Conservation (phyloP, 2,113 vertebrate species). For the Lichenostomus cassidix region DNA sequence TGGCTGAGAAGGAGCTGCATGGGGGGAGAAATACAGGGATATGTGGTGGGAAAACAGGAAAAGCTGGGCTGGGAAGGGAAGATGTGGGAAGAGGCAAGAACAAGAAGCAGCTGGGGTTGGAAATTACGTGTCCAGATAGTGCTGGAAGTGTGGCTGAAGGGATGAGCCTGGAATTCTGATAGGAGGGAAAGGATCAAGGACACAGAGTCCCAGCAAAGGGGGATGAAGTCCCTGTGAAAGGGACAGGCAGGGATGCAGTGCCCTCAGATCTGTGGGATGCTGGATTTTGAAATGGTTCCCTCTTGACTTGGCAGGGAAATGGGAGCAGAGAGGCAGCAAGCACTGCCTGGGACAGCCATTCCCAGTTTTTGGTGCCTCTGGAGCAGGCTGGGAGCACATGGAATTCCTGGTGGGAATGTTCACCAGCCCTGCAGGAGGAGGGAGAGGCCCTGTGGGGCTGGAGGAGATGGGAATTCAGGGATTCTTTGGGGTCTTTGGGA, state of each 20-base stretch:
- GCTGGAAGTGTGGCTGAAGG: background rate
- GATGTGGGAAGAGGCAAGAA: background rate
- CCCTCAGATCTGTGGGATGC: accelerated
- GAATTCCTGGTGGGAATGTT: background rate
- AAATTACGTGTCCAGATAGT: background rate
- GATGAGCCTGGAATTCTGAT: background rate
- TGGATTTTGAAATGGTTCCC: background rate
- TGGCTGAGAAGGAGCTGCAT: background rate
- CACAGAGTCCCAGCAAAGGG: background rate
- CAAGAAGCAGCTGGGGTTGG: background rate
- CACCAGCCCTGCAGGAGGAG: background rate
- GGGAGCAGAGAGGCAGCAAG: background rate
- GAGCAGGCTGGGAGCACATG: background rate
- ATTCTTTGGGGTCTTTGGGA: background rate
- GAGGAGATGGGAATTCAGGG: background rate
- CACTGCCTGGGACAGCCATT: background rate
- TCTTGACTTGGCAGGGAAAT: background rate
- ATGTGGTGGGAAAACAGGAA: background rate
- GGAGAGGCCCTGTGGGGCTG: background rate
- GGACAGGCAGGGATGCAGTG: background rate
- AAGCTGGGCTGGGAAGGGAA: background rate
- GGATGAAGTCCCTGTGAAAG: background rate
- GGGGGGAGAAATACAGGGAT: background rate
- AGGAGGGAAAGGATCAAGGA: background rate
- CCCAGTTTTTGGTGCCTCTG: background rate